Conservation (phyloP, 92 coral and sea anemone genomes). For the Hydrozoanthus gracilis region DNA sequence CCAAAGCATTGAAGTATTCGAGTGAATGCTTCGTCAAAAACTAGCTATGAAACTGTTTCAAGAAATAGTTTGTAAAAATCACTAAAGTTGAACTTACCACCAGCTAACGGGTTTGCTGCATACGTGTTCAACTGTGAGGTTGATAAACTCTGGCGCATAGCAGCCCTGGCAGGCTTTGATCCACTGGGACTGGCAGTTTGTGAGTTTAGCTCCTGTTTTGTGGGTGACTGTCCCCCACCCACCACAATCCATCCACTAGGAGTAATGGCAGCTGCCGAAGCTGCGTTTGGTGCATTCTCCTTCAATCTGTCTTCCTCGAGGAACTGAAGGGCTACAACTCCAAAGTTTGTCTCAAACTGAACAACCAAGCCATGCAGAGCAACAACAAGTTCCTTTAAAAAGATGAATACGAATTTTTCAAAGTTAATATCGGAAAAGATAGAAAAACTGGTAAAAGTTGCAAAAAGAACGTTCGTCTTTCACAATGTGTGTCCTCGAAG, state of each 20-base stretch:
- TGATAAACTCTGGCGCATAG: conserved; percentile 83
- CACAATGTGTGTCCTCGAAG: too few species aligned
- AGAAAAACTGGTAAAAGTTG: neutral
- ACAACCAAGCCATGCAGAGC: conserved; percentile 88
- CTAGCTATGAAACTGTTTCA: too few species aligned
- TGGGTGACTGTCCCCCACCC: conserved; percentile 75
- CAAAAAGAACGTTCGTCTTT: neutral
- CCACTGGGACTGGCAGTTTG: conserved; percentile 64
- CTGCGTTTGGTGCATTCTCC: conserved; percentile 89
- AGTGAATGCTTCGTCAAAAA: too few species aligned
- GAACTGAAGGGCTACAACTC: conserved; percentile 95
- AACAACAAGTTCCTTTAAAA: conserved; percentile 86
- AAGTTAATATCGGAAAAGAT: neutral
- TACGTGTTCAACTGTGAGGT: conserved; percentile 74
- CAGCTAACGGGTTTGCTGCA: conserved; percentile 55
- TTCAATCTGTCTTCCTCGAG: conserved; percentile 87
- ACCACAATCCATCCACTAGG: conserved; percentile 98
- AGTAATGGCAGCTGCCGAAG: conserved; percentile 91
- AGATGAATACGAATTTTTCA: neutral
- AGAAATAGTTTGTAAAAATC: neutral
- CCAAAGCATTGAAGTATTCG: too few species aligned
- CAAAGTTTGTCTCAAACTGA: conserved; percentile 95
- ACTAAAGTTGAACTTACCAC: conserved; percentile 58
- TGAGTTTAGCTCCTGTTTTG: conserved; percentile 56
- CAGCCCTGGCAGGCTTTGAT: conserved; percentile 56